phyloP scores from a whole-genome alignment of 1,140 invertebrate genomes.

The Drosophila punjabiensis region DNA sequence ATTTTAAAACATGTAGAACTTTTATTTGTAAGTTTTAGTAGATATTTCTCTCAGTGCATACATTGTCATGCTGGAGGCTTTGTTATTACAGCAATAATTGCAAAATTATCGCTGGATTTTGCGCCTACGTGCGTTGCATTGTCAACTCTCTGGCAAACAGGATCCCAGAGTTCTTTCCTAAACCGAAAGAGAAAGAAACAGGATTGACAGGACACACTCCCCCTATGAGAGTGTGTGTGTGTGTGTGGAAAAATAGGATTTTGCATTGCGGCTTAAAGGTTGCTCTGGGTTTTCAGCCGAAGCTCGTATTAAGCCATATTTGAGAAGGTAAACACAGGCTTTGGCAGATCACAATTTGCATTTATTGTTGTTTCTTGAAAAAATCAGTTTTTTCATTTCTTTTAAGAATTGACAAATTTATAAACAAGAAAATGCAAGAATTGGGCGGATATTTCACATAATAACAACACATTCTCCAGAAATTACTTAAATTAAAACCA shows the following conservation, averaged over 20 bases:
- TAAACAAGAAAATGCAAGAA: neutral
- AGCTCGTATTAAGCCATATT: slow-evolving; percentile 7
- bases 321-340: neutral
- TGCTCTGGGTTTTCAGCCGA: slow-evolving; percentile 4
- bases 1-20: neutral
- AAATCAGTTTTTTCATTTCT: neutral
- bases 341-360: slow-evolving; percentile 8
- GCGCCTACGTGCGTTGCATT: slow-evolving; percentile 68
- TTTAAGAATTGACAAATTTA: neutral
- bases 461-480: neutral
- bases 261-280: slow-evolving; percentile 7
- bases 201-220: no score
- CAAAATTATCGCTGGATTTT: slow-evolving; percentile 82
- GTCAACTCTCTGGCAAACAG: slow-evolving; percentile 37
- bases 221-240: neutral
- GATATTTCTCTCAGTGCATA: neutral
- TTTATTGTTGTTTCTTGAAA: neutral
- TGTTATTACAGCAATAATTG: slow-evolving; percentile 83
- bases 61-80: slow-evolving; percentile 42
- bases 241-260: slow-evolving; percentile 3
- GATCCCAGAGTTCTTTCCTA: neutral
- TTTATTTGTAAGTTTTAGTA: neutral
- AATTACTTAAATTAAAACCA: neutral
- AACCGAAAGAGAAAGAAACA: slow-evolving; percentile 10
- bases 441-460: neutral